Evolutionary conservation across 1,140 invertebrate species (phyloP).

Genomic region (Octopus sinensis): DNA sequence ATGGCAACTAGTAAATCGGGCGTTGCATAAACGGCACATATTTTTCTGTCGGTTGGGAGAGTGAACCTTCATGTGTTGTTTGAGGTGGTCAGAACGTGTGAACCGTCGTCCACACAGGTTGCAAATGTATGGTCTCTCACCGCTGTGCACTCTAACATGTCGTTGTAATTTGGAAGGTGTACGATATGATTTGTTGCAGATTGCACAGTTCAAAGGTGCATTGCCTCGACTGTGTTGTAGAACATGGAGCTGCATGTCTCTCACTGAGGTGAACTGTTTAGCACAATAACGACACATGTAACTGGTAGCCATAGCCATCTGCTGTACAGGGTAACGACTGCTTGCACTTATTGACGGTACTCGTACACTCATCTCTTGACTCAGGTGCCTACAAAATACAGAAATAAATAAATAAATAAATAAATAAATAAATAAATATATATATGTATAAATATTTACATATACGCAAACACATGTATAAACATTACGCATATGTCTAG

Average conservation of each 20-base stretch:
- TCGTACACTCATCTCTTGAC: not conserved
- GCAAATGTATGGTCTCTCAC: slow-evolving; percentile 88
- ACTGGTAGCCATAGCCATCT: not conserved
- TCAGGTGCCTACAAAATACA: not conserved
- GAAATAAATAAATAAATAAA: not conserved
- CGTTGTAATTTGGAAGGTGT: slow-evolving; percentile 84
- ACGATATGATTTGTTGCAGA: slow-evolving; percentile 80
- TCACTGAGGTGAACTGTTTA: not conserved
- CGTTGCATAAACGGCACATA: slow-evolving; percentile 7
- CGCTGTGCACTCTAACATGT: slow-evolving; percentile 79
- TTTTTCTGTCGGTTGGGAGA: slow-evolving; percentile 14
- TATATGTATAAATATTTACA: not conserved
- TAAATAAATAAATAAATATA: not conserved
- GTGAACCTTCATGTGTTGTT: slow-evolving; percentile 24
- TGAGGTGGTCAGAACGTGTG: slow-evolving; percentile 69
- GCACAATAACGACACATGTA: slow-evolving; percentile 10
- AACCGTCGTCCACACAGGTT: slow-evolving; percentile 77
- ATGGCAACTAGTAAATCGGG: not conserved
- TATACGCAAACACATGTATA: not conserved
- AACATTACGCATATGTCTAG: not conserved
- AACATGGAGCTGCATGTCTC: slow-evolving; percentile 13
- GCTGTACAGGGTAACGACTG: not conserved
- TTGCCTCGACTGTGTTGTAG: not conserved
- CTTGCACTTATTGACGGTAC: not conserved
- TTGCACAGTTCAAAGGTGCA: slow-evolving; percentile 70